Conservation (phyloP, 2,113 vertebrate species). For the Stomatorhinus ivindoensis region DNA sequence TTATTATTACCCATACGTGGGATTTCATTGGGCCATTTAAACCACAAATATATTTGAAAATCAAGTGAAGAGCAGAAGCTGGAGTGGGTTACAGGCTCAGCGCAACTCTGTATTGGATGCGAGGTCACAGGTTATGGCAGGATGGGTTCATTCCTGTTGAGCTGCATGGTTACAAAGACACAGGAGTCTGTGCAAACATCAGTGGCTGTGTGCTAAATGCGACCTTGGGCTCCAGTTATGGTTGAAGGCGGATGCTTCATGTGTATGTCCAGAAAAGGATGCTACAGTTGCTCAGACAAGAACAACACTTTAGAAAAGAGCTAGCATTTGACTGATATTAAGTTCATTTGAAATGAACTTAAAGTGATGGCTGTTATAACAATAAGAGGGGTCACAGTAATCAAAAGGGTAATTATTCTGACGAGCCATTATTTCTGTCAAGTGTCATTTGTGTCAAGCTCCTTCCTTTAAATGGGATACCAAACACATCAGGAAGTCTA, state of each 20-base stretch:
- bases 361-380: background rate
- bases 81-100: background rate
- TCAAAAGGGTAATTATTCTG: background rate
- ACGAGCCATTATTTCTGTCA: background rate
- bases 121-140: background rate
- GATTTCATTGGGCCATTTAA: background rate
- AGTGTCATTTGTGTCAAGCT: constrained; percentile 7
- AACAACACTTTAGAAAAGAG: background rate
- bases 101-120: background rate
- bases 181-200: background rate
- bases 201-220: background rate
- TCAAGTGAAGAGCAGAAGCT: background rate
- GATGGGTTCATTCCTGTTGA: background rate
- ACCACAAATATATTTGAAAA: background rate
- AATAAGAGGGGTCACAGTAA: constrained; percentile 1
- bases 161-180: background rate
- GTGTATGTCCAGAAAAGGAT: background rate
- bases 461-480: background rate
- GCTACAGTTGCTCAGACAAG: background rate
- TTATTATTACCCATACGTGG: background rate
- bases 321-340: background rate
- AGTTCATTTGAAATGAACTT: background rate
- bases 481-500: background rate
- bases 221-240: background rate
- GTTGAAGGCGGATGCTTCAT: background rate